These are phyloP conservation scores for Pituophis catenifer DNA, from an alignment of 2,113 vertebrate genomes.

Conservation along the genomic window DNA sequence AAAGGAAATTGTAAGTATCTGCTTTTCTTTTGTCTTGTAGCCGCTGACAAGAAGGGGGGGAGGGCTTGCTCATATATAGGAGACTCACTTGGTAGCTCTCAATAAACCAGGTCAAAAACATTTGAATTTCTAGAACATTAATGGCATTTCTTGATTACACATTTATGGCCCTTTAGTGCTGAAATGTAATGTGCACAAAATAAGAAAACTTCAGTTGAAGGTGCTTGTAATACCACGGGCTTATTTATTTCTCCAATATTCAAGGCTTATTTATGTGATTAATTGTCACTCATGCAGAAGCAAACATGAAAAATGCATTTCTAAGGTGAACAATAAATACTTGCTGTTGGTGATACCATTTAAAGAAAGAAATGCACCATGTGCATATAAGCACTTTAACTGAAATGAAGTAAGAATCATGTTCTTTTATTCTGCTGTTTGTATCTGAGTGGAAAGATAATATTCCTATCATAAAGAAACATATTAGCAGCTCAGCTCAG, in stretches of 20 bases:
- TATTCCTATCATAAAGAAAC: neutral
- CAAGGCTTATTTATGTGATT: neutral
- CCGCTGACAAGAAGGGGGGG: neutral
- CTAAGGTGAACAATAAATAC: neutral
- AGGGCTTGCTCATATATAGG: neutral
- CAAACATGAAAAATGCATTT: neutral
- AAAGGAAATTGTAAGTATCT: conserved; percentile 6
- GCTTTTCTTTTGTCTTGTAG: neutral
- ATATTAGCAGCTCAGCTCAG: neutral
- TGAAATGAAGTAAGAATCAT: neutral
- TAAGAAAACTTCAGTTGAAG: neutral
- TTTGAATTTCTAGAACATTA: neutral
- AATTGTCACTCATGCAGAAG: neutral
- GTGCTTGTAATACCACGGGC: neutral
- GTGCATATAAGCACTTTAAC: neutral
- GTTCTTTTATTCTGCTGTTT: neutral
- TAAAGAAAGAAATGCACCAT: neutral
- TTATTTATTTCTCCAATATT: neutral
- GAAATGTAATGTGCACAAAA: neutral
- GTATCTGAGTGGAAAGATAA: neutral
- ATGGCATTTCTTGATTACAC: neutral
- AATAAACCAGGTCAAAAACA: neutral
- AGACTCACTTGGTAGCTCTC: neutral
- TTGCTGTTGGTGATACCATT: neutral
- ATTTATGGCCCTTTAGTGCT: neutral